Percentiles rank a stretch among this genome's conserved stretches.
phyloP scores from a whole-genome alignment of 2,888 invertebrate genomes.

The Elaeidobius kamerunicus region DNA sequence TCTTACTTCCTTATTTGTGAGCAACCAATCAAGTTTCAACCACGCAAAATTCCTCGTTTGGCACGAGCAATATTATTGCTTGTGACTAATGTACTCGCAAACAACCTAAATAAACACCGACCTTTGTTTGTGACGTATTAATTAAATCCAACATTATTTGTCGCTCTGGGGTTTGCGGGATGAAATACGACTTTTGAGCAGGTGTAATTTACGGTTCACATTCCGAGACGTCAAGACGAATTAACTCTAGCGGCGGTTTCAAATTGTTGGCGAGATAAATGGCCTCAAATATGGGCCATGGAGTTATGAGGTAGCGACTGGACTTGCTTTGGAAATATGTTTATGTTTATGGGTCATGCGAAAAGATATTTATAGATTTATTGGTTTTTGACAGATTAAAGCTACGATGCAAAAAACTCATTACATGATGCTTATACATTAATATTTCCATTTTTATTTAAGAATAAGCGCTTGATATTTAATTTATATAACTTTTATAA shows the following conservation, averaged over 20 bases:
- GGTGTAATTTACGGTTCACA: constrained; percentile 9
- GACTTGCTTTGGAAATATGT: not conserved
- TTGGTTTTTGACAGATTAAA: no score
- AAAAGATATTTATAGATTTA: no score
- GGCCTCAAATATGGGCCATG: not conserved
- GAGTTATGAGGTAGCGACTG: not conserved
- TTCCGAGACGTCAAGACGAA: constrained; percentile 4
- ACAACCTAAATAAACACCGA: constrained; percentile 9
- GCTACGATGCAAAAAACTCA: no score
- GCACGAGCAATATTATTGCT: not conserved
- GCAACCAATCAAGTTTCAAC: not conserved
- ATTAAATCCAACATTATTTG: constrained; percentile 16
- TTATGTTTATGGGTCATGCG: not conserved
- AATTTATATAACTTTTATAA: no score
- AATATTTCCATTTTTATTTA: no score
- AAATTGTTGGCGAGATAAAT: not conserved
- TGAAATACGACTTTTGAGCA: constrained; percentile 9
- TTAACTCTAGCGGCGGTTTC: constrained; percentile 7
- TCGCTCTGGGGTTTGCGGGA: constrained; percentile 9
- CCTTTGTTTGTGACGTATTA: constrained; percentile 17
- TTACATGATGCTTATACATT: no score
- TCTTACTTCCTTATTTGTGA: no score
- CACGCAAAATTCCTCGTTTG: not conserved
- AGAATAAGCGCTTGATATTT: no score
- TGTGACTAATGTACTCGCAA: constrained; percentile 11